Conservation (phyloP, 30 jellyfish, hydroid and myxozoan species). For the Aurelia sp. region DNA sequence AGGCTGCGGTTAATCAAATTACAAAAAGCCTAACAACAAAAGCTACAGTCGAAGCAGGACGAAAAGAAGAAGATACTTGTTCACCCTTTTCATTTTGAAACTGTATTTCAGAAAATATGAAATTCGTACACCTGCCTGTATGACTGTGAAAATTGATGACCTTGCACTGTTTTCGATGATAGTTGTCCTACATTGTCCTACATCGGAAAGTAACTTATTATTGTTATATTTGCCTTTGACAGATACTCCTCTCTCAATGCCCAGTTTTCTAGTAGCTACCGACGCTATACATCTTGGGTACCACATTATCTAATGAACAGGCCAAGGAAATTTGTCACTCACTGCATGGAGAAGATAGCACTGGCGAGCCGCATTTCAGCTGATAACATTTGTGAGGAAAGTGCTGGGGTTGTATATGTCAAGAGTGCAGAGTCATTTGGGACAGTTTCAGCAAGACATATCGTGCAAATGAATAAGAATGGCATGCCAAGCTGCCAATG, state of each 20-base stretch:
- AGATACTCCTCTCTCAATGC: slow-evolving; percentile 21
- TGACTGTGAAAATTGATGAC: too few species aligned
- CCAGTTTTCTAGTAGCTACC: slow-evolving; percentile 30
- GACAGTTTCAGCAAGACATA: too few species aligned
- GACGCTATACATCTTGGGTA: slow-evolving; percentile 27
- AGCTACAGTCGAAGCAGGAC: too few species aligned
- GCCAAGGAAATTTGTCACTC: slow-evolving; percentile 53
- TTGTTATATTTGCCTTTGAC: not conserved
- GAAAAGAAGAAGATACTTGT: too few species aligned
- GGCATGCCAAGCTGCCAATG: slow-evolving; percentile 33
- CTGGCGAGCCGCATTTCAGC: slow-evolving; percentile 7
- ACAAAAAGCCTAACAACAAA: too few species aligned
- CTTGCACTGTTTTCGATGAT: too few species aligned
- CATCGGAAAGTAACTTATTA: not conserved
- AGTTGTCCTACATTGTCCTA: not conserved
- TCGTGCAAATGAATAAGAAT: not conserved
- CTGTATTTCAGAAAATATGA: too few species aligned
- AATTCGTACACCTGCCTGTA: too few species aligned
- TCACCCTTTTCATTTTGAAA: too few species aligned
- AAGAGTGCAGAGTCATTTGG: slow-evolving; percentile 15
- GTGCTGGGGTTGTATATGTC: not conserved
- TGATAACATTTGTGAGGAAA: not conserved
- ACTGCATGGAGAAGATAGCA: slow-evolving; percentile 60
- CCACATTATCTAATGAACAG: slow-evolving; percentile 44
- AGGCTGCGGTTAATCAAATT: too few species aligned